Evolutionary conservation across 1,140 invertebrate genomes (phyloP).

Genomic region (Bombus ignitus): DNA sequence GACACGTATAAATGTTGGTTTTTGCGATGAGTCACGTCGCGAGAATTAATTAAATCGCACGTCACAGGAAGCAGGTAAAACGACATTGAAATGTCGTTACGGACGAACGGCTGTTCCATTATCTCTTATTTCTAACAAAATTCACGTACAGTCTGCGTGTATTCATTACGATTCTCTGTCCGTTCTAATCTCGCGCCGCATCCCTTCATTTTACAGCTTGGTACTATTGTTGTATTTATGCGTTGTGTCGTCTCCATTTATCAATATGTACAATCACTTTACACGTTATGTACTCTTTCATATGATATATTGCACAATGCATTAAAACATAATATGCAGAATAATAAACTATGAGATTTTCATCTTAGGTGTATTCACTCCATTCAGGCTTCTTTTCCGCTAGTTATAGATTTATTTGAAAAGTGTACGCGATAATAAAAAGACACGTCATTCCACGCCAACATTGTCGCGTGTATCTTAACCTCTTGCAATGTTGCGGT

Average conservation of each 20-base stretch:
- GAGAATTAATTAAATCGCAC: slow-evolving; percentile 60
- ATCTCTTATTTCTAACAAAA: slow-evolving; percentile 39
- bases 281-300: not conserved
- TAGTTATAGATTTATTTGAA: not conserved
- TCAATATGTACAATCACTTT: not conserved
- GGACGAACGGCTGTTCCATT: slow-evolving; percentile 17
- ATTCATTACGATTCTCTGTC: slow-evolving; percentile 9
- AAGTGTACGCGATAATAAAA: not conserved
- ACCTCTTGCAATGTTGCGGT: slow-evolving; percentile 1
- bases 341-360: not conserved
- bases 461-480: not conserved
- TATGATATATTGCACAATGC: not conserved
- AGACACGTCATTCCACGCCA: not conserved
- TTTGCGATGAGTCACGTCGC: slow-evolving; percentile 55
- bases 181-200: slow-evolving; percentile 1
- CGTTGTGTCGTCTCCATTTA: not conserved
- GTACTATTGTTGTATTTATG: slow-evolving; percentile 18
- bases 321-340: not conserved
- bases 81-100: slow-evolving; percentile 53
- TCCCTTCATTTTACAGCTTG: not conserved
- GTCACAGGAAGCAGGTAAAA: slow-evolving; percentile 55
- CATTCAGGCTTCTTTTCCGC: too few species aligned
- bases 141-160: slow-evolving; percentile 22
- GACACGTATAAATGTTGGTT: slow-evolving; percentile 36
- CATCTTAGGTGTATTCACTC: not conserved